Evolutionary conservation across 2,797 vertebrate genomes (phyloP).

Genomic region (Darevskia nairensis): DNA sequence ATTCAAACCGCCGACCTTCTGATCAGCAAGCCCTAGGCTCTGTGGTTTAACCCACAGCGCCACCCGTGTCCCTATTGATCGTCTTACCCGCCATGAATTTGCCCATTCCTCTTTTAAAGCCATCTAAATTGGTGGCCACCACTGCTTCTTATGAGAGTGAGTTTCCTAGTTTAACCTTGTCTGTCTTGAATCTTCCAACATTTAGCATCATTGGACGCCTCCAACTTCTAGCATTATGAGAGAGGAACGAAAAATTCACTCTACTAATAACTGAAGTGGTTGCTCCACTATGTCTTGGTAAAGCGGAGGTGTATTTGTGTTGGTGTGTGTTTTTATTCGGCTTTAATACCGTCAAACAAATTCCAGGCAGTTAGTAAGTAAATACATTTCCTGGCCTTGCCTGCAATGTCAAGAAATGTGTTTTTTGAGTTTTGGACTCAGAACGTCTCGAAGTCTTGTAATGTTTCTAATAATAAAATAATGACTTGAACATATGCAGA

Average conservation of each 20-base stretch:
- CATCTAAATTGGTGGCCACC: neutral
- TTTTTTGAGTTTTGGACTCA: slow-evolving; percentile 50
- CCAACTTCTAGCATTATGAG: too few species aligned
- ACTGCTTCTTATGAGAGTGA: neutral
- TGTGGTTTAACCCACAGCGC: too few species aligned
- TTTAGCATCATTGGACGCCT: neutral
- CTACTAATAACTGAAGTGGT: neutral
- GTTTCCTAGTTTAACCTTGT: neutral
- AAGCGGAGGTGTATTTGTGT: neutral
- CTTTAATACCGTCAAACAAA: slow-evolving; percentile 34
- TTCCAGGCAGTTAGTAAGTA: slow-evolving; percentile 36
- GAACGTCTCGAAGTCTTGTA: slow-evolving; percentile 41
- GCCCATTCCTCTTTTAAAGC: too few species aligned
- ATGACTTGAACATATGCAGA: slow-evolving; percentile 61
- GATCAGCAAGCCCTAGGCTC: too few species aligned
- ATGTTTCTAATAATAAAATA: slow-evolving; percentile 63
- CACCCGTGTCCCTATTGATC: neutral
- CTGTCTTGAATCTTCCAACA: neutral
- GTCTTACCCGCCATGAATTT: neutral
- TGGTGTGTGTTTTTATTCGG: neutral
- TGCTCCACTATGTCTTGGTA: neutral
- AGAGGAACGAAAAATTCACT: neutral
- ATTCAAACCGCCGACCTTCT: too few species aligned
- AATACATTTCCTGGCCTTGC: neutral
- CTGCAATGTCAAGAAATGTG: slow-evolving; percentile 19